These are phyloP conservation scores for Nesoenas mayeri DNA, from an alignment of 2,113 vertebrate species.

Conservation along the genomic window DNA sequence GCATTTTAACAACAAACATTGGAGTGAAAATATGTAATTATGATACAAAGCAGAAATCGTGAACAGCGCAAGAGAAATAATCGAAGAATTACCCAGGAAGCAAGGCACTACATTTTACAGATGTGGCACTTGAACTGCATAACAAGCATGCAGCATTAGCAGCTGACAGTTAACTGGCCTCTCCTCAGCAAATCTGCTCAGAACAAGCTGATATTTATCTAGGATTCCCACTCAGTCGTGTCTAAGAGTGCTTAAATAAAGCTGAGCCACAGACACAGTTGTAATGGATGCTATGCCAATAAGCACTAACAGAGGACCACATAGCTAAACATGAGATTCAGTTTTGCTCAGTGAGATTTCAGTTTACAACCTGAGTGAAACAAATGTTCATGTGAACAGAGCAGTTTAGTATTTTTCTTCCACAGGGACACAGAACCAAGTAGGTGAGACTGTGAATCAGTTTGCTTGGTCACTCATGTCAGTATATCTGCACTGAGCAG, in stretches of 20 bases:
- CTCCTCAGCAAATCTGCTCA: neutral
- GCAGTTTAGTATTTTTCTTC: neutral
- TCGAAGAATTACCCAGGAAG: neutral
- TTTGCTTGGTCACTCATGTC: neutral
- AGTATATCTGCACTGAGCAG: neutral
- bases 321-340: neutral
- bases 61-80: neutral
- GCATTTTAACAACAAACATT: neutral
- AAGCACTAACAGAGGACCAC: neutral
- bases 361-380: neutral
- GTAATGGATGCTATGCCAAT: neutral
- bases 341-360: neutral
- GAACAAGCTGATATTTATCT: slow-evolving; percentile 42
- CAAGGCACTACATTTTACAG: neutral
- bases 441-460: neutral
- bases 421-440: neutral
- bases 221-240: neutral
- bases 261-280: neutral
- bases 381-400: neutral
- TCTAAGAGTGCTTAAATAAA: neutral
- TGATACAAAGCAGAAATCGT: neutral
- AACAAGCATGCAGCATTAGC: neutral
- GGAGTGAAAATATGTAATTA: neutral
- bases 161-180: neutral
- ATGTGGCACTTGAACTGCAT: neutral